These are phyloP conservation scores for Mallateleia sp. DNA, from an alignment of 2,888 invertebrate species.

Conservation along the genomic window DNA sequence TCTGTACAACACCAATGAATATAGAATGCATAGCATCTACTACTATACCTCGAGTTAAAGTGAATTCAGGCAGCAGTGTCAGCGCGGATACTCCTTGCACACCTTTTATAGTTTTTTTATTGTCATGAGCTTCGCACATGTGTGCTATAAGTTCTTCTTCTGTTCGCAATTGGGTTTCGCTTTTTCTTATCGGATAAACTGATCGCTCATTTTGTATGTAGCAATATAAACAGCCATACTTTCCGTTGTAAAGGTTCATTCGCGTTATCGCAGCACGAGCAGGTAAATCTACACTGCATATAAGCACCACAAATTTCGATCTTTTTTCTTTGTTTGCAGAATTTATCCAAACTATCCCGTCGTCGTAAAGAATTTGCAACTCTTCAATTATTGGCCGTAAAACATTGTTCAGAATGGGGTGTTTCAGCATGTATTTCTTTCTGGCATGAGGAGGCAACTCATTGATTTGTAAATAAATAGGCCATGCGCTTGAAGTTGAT, in stretches of 20 bases:
- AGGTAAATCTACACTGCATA: conserved; percentile 8
- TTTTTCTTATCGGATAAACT: too few species aligned
- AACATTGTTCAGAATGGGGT: conserved; percentile 34
- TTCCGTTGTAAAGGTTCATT: background rate
- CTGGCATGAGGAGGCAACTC: conserved; percentile 71
- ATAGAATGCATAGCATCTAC: conserved; percentile 49
- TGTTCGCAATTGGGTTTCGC: background rate
- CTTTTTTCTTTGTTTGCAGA: too few species aligned
- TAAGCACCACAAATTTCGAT: background rate
- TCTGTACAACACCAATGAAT: conserved; percentile 17
- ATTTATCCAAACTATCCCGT: conserved; percentile 39
- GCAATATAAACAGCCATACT: conserved; percentile 7
- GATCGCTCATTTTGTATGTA: conserved; percentile 9
- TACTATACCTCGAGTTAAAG: background rate
- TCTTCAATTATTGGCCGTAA: conserved; percentile 28
- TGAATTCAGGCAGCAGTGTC: background rate
- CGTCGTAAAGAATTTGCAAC: background rate
- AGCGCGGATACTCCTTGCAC: conserved; percentile 15
- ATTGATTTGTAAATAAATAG: conserved; percentile 69
- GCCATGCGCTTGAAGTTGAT: conserved; percentile 54
- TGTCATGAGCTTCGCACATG: background rate
- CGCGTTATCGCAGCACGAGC: conserved; percentile 13
- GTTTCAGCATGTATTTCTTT: conserved; percentile 54
- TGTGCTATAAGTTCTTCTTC: conserved; percentile 3
- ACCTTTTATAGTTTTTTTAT: background rate